These are phyloP conservation scores for Caenorhabditis sp. DNA, from an alignment of 2,888 invertebrate species.

Conservation along the genomic window DNA sequence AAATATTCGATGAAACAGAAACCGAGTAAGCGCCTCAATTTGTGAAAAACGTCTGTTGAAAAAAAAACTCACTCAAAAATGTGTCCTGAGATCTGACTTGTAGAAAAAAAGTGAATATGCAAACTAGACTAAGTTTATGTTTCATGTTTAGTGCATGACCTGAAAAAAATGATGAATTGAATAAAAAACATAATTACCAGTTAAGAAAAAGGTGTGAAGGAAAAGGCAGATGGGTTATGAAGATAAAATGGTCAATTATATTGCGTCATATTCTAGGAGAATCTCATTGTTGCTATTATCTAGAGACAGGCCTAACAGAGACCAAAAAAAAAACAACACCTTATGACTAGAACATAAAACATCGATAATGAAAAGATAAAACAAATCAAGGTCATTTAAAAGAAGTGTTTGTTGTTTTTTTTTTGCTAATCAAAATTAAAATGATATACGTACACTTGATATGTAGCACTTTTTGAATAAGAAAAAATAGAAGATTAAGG, in stretches of 20 bases:
- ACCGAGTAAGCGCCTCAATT: no score
- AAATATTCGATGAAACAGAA: no score
- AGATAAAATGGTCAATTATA: not conserved
- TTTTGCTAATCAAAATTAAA: not conserved
- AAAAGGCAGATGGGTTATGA: not conserved
- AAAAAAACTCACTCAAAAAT: not conserved
- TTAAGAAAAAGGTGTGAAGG: not conserved
- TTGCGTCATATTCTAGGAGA: not conserved
- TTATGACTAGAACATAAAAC: not conserved
- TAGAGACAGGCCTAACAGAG: no score
- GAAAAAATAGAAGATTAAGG: not conserved
- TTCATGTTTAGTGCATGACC: not conserved
- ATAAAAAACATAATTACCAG: no score
- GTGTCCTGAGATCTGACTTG: not conserved
- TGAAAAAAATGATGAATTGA: not conserved
- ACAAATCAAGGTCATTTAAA: not conserved
- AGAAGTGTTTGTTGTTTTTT: not conserved
- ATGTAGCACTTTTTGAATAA: not conserved
- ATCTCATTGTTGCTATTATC: no score
- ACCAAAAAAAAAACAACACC: not conserved
- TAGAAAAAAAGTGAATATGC: not conserved
- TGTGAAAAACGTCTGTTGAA: no score
- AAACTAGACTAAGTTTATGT: not conserved
- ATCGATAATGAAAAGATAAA: not conserved
- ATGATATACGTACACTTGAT: not conserved